A percentile compares a stretch with the other conserved stretches of the same genome.
Evolutionary conservation across 2,888 invertebrate genomes (phyloP).

Genomic region (Fragum sueziense): DNA sequence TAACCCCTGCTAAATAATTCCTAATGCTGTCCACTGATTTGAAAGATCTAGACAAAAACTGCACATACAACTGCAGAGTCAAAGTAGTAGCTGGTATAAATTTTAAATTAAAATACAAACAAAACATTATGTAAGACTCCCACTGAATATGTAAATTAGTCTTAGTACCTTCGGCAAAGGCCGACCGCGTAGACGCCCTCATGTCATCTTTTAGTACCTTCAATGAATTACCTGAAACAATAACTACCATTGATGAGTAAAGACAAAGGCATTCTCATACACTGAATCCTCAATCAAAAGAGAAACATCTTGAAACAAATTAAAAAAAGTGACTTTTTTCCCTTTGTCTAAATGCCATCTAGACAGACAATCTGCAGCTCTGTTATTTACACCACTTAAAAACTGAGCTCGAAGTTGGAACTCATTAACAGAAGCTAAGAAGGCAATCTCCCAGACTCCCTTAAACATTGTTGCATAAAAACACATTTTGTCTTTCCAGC

Average conservation of each 20-base stretch:
- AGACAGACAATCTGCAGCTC: neutral
- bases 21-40: too few relatives aligned
- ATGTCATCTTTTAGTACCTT: neutral
- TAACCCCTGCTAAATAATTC: conserved; percentile 1
- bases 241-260: neutral
- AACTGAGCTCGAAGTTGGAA: neutral
- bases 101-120: conserved; percentile 15
- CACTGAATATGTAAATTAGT: conserved; percentile 9
- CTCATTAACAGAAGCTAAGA: conserved; percentile 13
- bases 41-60: conserved; percentile 19
- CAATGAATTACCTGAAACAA: neutral
- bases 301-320: neutral
- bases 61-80: conserved; percentile 7
- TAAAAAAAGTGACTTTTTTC: neutral
- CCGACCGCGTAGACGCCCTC: conserved; percentile 9
- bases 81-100: neutral
- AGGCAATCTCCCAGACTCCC: conserved; percentile 28
- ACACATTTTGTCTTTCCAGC: conserved; percentile 9
- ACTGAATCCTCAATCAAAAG: neutral
- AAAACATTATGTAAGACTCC: conserved; percentile 25
- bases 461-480: conserved; percentile 27
- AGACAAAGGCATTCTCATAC: neutral
- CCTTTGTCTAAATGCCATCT: neutral
- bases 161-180: conserved; percentile 23
- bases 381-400: neutral